phyloP scores from a whole-genome alignment of 2,888 invertebrate genomes.

The Leptopilina myrica region DNA sequence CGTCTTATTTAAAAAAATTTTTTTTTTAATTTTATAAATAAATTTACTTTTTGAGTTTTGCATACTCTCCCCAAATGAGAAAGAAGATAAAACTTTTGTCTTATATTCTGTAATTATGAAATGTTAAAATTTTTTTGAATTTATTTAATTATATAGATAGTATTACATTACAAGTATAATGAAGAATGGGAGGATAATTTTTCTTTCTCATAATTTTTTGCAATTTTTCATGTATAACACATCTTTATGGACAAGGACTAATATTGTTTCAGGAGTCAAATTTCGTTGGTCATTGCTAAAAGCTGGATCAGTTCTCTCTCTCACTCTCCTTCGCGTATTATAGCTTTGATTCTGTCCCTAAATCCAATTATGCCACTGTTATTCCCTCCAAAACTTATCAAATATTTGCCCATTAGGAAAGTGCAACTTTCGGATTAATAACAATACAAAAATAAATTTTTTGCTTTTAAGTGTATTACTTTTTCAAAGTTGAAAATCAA shows the following conservation, averaged over 20 bases:
- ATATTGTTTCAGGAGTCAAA: slow-evolving; percentile 33
- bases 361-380: neutral
- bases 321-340: neutral
- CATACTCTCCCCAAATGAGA: too few relatives aligned
- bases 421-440: slow-evolving; percentile 11
- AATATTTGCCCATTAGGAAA: slow-evolving; percentile 21
- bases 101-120: too few relatives aligned
- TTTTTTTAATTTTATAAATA: too few relatives aligned
- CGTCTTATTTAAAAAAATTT: too few relatives aligned
- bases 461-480: neutral
- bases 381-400: neutral
- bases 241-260: neutral
- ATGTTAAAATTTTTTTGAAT: too few relatives aligned
- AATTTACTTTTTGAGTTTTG: too few relatives aligned
- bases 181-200: neutral
- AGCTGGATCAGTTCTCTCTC: slow-evolving; percentile 17
- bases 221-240: neutral
- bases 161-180: neutral
- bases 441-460: neutral
- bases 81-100: too few relatives aligned
- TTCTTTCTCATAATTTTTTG: neutral
- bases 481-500: neutral
- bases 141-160: too few relatives aligned
- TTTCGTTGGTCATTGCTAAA: slow-evolving; percentile 25
- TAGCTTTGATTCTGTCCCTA: slow-evolving; percentile 7